Conservation (phyloP, 1,140 invertebrate species). For the Tribolium madens region DNA sequence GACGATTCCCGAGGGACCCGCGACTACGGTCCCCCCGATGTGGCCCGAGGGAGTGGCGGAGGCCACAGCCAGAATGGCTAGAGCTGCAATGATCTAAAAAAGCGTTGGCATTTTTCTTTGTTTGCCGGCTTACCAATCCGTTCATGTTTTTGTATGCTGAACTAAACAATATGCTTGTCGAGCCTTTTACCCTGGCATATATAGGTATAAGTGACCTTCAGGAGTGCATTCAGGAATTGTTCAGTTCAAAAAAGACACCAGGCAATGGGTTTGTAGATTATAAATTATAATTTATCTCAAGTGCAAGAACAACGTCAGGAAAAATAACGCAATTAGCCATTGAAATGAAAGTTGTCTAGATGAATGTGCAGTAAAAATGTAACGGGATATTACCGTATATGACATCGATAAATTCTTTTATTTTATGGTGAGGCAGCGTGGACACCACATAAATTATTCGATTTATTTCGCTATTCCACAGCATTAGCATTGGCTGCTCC, state of each 20-base stretch:
- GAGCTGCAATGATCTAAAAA: constrained; percentile 2
- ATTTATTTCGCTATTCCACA: neutral
- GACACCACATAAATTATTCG: neutral
- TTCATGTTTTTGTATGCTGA: constrained; percentile 22
- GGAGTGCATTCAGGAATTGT: constrained; percentile 13
- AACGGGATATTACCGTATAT: constrained; percentile 15
- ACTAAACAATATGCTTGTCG: neutral
- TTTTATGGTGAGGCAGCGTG: neutral
- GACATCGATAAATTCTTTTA: constrained; percentile 1
- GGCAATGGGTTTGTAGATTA: neutral
- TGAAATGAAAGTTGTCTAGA: constrained; percentile 26
- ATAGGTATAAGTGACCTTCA: constrained; percentile 1
- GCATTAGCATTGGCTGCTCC: neutral
- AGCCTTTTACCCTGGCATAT: neutral
- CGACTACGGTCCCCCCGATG: neutral
- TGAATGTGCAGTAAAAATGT: neutral
- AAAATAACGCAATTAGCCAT: constrained; percentile 17
- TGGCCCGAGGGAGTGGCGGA: constrained; percentile 1
- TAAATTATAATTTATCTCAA: constrained; percentile 26
- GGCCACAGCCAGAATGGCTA: constrained; percentile 10
- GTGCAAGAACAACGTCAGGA: constrained; percentile 9
- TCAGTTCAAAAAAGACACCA: neutral
- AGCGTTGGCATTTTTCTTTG: neutral
- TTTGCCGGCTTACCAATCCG: neutral
- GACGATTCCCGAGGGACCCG: constrained; percentile 15